These are phyloP conservation scores for Emydoidea blandingii DNA, from an alignment of 2,797 vertebrate genomes.

Conservation along the genomic window DNA sequence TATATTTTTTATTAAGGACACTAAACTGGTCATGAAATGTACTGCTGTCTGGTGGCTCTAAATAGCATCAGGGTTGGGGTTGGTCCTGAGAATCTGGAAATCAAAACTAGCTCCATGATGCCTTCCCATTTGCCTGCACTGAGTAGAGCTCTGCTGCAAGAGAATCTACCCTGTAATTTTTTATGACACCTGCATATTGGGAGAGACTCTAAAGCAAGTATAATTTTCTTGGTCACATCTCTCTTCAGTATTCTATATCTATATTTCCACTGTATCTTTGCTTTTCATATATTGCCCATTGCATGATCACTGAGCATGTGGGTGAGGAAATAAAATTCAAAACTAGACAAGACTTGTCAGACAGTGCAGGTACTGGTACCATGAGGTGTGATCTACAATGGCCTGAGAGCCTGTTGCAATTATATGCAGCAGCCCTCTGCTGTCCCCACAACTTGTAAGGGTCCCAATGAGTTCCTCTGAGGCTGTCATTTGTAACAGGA, in stretches of 20 bases:
- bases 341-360: not conserved
- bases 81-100: not conserved
- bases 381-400: not conserved
- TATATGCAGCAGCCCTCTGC: not conserved
- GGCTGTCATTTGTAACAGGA: not conserved
- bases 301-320: not conserved
- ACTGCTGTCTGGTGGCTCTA: not conserved
- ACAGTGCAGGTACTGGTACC: not conserved
- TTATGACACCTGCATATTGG: not conserved
- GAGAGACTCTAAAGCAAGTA: not conserved
- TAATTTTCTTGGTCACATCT: too few species aligned
- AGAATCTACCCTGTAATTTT: not conserved
- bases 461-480: not conserved
- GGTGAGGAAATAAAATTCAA: not conserved
- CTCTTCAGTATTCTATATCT: too few species aligned
- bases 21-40: not conserved
- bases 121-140: not conserved
- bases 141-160: not conserved
- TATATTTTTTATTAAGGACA: too few species aligned
- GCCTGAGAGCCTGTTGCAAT: not conserved
- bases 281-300: not conserved
- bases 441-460: rapidly evolving
- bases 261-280: not conserved
- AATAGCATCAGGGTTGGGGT: not conserved
- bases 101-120: not conserved